Evolutionary conservation across 2,888 invertebrate genomes (phyloP).

Genomic region (Harmothoe impar): DNA sequence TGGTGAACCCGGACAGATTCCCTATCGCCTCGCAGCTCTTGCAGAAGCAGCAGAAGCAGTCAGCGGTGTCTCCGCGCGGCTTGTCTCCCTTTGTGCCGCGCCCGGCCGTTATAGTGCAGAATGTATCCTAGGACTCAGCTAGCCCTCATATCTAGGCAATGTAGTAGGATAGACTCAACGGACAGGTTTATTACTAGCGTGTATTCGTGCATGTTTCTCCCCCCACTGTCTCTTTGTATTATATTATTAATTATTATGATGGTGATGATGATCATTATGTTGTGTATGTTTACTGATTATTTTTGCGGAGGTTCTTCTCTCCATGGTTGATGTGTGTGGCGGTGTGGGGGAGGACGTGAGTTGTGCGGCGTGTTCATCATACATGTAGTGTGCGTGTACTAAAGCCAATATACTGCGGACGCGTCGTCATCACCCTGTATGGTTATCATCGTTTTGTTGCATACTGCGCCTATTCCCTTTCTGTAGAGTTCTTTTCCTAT

Average conservation of each 20-base stretch:
- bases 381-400: too few species aligned
- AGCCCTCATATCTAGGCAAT: conserved; percentile 46
- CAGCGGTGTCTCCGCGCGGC: background rate
- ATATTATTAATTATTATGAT: background rate
- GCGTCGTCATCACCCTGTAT: background rate
- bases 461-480: conserved; percentile 30
- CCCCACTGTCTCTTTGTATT: background rate
- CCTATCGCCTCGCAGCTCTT: conserved; percentile 41
- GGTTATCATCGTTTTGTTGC: conserved; percentile 26
- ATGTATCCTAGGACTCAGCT: conserved; percentile 39
- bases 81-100: background rate
- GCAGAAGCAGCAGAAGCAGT: conserved; percentile 29
- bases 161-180: conserved; percentile 37
- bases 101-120: conserved; percentile 47
- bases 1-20: conserved; percentile 30
- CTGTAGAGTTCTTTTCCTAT: background rate
- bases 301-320: background rate
- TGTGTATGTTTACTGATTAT: too few species aligned
- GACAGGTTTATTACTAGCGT: conserved; percentile 14
- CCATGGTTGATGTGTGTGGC: background rate
- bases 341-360: background rate
- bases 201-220: conserved; percentile 19
- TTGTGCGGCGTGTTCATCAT: background rate
- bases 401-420: background rate
- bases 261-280: background rate